A percentile compares a stretch with the other conserved stretches of the same genome.
Evolutionary conservation across 23 tunicate genomes (phyloP).

Genomic region (Phallusia fumigata): DNA sequence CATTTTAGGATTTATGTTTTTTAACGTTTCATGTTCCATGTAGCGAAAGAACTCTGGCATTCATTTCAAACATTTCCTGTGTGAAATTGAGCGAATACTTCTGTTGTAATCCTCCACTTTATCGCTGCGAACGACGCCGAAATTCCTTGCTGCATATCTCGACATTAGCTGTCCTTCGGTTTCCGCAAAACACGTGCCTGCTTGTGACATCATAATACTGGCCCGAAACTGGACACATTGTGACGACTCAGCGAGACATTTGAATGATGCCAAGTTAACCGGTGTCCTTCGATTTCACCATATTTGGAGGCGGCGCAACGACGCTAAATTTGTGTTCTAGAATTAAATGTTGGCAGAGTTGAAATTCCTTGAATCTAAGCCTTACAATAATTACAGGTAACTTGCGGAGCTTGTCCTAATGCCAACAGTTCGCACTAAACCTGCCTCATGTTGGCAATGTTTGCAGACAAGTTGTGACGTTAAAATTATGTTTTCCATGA

Average conservation of each 20-base stretch:
- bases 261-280: neutral
- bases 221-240: neutral
- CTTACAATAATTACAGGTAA: neutral
- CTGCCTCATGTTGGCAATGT: neutral
- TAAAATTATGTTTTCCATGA: too few relatives aligned
- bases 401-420: neutral
- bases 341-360: neutral
- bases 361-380: neutral
- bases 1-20: too few relatives aligned
- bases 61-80: too few relatives aligned
- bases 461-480: too few relatives aligned
- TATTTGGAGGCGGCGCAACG: neutral
- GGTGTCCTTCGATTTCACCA: neutral
- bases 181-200: neutral
- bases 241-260: neutral
- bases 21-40: too few relatives aligned
- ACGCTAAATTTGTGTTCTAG: neutral
- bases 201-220: neutral
- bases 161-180: neutral
- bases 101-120: too few relatives aligned
- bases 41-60: too few relatives aligned
- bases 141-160: constrained; percentile 5
- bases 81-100: too few relatives aligned
- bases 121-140: too few relatives aligned
- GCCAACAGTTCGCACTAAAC: neutral